A percentile compares a stretch with the other conserved stretches of the same genome.
These are phyloP conservation scores for Diaphora mendica DNA, from an alignment of 2,888 invertebrate genomes.

Conservation along the genomic window DNA sequence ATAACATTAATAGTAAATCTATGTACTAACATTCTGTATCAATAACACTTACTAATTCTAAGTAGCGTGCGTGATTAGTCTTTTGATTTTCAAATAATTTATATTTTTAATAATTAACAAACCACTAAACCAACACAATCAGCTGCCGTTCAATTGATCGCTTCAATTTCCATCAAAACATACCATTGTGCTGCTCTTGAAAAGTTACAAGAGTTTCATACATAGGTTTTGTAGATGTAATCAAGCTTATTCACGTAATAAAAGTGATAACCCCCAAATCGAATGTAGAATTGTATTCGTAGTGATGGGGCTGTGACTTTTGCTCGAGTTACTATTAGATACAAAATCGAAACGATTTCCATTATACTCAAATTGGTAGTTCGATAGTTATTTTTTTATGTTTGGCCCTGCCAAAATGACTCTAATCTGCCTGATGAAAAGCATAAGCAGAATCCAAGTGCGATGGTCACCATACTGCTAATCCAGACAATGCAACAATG, in stretches of 20 bases:
- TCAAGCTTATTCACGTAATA: background rate
- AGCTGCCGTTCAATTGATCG: background rate
- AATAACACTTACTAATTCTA: background rate
- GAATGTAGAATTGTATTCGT: background rate
- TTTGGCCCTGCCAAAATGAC: too few species aligned
- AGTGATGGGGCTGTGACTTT: background rate
- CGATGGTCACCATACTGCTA: too few species aligned
- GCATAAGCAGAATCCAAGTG: too few species aligned
- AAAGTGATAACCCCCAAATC: background rate
- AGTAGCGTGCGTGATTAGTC: too few species aligned
- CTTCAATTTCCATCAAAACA: background rate
- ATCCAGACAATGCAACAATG: too few species aligned
- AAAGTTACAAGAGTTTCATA: background rate
- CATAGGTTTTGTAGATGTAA: background rate
- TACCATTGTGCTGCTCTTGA: background rate
- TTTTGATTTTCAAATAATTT: too few species aligned
- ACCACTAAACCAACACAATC: background rate
- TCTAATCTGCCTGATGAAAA: too few species aligned
- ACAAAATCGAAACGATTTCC: background rate
- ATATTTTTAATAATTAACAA: background rate
- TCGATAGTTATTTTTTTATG: too few species aligned
- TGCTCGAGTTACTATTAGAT: background rate
- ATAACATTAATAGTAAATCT: too few species aligned
- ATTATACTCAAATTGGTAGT: background rate
- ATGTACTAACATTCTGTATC: background rate